These are phyloP conservation scores for Tetranychus urticae DNA, from an alignment of 1,140 invertebrate species.

Conservation along the genomic window DNA sequence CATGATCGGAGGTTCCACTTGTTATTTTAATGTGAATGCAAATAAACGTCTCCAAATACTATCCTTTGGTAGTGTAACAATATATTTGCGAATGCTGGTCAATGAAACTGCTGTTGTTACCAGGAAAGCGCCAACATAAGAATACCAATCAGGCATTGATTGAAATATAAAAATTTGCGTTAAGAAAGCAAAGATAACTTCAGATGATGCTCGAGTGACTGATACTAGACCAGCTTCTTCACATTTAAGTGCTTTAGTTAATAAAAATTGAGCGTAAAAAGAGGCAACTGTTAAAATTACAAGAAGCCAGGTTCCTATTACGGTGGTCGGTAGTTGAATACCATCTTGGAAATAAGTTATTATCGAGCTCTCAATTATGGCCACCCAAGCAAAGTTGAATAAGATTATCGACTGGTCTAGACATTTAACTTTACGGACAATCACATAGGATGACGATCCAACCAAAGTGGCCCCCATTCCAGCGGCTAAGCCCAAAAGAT, in stretches of 20 bases:
- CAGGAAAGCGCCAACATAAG: slow-evolving; percentile 48
- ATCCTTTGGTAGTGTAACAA: slow-evolving; percentile 26
- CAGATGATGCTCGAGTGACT: slow-evolving; percentile 34
- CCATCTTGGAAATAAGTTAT: slow-evolving; percentile 45
- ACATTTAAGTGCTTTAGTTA: slow-evolving; percentile 14
- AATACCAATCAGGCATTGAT: slow-evolving; percentile 21
- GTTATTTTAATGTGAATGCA: slow-evolving; percentile 6
- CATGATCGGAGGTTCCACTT: too few species aligned
- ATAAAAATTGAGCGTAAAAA: slow-evolving; percentile 14
- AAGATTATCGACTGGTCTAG: slow-evolving; percentile 68
- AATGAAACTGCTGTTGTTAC: slow-evolving; percentile 57
- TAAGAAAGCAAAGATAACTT: slow-evolving; percentile 72
- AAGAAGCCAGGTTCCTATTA: slow-evolving; percentile 45
- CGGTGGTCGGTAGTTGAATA: slow-evolving; percentile 51
- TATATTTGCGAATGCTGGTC: slow-evolving; percentile 58
- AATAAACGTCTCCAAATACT: slow-evolving; percentile 4
- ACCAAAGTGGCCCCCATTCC: slow-evolving; percentile 60
- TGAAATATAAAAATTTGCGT: slow-evolving; percentile 42
- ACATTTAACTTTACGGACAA: slow-evolving; percentile 55
- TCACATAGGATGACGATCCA: slow-evolving; percentile 62
- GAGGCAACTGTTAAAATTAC: slow-evolving; percentile 33
- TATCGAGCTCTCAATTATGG: slow-evolving; percentile 48
- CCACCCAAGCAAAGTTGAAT: slow-evolving; percentile 57
- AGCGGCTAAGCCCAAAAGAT: slow-evolving; percentile 45
- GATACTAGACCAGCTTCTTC: slow-evolving; percentile 16